Conservation (phyloP, 1,140 invertebrate genomes). For the Philopotamus ludificatus region DNA sequence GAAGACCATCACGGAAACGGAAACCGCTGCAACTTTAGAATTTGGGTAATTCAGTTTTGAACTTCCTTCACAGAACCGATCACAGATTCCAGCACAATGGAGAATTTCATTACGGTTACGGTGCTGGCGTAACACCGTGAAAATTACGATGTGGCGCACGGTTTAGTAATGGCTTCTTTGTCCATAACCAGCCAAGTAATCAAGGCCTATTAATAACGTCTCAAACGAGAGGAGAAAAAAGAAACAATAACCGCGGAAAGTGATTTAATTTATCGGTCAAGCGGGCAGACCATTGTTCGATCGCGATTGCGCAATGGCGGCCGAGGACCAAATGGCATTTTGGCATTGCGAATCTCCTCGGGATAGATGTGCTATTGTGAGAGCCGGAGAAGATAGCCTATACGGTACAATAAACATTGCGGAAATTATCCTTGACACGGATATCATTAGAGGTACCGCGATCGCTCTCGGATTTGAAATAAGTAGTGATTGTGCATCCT, state of each 20-base stretch:
- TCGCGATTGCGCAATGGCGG: too few species aligned
- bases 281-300: too few species aligned
- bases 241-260: neutral
- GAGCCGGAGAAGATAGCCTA: too few species aligned
- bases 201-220: slow-evolving; percentile 1
- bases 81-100: neutral
- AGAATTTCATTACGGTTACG: neutral
- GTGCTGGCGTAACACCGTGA: neutral
- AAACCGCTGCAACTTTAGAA: neutral
- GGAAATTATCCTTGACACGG: too few species aligned
- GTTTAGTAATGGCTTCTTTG: slow-evolving; percentile 10
- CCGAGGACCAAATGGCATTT: too few species aligned
- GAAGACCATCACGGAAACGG: neutral
- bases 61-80: slow-evolving; percentile 1
- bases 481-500: too few species aligned
- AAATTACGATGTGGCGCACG: slow-evolving; percentile 7
- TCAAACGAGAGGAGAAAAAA: neutral
- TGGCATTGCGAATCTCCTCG: too few species aligned
- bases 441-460: too few species aligned
- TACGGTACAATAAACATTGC: too few species aligned
- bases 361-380: too few species aligned
- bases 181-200: slow-evolving; percentile 1
- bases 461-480: too few species aligned
- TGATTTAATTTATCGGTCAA: neutral
- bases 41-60: neutral